phyloP scores from a whole-genome alignment of 92 coral and sea anemone species.

The Phymanthus crucifer region DNA sequence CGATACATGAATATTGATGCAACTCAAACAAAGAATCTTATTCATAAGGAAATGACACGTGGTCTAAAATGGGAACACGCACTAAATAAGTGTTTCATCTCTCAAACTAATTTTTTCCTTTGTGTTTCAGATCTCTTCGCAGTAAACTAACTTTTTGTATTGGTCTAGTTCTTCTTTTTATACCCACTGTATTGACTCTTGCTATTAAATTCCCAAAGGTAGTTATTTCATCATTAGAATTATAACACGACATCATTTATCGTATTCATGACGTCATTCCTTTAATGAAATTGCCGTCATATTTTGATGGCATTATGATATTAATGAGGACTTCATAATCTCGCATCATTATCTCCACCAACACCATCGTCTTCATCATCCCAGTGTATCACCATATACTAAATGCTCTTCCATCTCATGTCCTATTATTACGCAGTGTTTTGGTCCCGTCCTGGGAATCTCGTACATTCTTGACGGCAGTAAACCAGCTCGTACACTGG shows the following conservation, averaged over 20 bases:
- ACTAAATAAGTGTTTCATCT: no score
- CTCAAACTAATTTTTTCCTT: no score
- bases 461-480: slow-evolving; percentile 74
- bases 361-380: not conserved
- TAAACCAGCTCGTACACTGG: slow-evolving; percentile 87
- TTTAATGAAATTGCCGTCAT: no score
- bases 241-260: no score
- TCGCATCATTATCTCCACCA: not conserved
- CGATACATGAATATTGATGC: no score
- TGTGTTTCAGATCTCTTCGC: slow-evolving; percentile 59
- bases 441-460: slow-evolving; percentile 46
- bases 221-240: no score
- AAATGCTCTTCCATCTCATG: not conserved
- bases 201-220: slow-evolving; percentile 85
- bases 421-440: not conserved
- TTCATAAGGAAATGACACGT: no score
- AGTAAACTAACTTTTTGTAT: slow-evolving; percentile 74
- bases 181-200: slow-evolving; percentile 61
- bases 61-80: no score
- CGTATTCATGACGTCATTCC: no score
- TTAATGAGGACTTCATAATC: no score
- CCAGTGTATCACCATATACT: not conserved
- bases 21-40: no score
- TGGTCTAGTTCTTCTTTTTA: slow-evolving; percentile 57
- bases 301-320: no score